phyloP scores from a whole-genome alignment of 2,888 invertebrate genomes.

The Hydraecia micacea region DNA sequence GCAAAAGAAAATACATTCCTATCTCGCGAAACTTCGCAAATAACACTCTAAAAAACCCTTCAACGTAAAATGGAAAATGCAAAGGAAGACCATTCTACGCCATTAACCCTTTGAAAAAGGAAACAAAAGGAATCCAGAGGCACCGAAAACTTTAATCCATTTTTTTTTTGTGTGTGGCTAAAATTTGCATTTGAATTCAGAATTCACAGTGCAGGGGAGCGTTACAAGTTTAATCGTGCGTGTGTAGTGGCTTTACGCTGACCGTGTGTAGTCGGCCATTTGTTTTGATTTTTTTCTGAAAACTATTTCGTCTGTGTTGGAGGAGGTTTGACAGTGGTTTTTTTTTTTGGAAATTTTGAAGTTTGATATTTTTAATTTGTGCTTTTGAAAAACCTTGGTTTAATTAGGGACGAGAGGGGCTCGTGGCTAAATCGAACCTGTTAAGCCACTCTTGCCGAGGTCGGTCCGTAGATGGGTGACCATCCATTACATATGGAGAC shows the following conservation, averaged over 20 bases:
- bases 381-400: not conserved
- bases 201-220: conserved; percentile 40
- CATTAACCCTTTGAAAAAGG: conserved; percentile 19
- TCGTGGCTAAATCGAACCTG: not conserved
- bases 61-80: conserved; percentile 28
- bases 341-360: not conserved
- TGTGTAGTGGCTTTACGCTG: conserved; percentile 48
- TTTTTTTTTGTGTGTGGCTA: conserved; percentile 23
- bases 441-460: too few species aligned
- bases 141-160: conserved; percentile 24
- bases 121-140: conserved; percentile 16
- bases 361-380: not conserved
- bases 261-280: conserved; percentile 22
- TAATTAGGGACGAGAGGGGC: not conserved
- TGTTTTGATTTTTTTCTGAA: conserved; percentile 30
- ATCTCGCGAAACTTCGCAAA: conserved; percentile 5
- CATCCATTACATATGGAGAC: too few species aligned
- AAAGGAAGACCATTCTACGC: not conserved
- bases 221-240: conserved; percentile 57
- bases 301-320: conserved; percentile 26
- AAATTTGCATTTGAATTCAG: conserved; percentile 50
- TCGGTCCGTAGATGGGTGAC: too few species aligned
- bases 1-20: conserved; percentile 17
- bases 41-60: conserved; percentile 2
- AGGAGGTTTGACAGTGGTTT: conserved; percentile 1